Evolutionary conservation across 2,113 vertebrate species (phyloP).

Genomic region (Sorex araneus): DNA sequence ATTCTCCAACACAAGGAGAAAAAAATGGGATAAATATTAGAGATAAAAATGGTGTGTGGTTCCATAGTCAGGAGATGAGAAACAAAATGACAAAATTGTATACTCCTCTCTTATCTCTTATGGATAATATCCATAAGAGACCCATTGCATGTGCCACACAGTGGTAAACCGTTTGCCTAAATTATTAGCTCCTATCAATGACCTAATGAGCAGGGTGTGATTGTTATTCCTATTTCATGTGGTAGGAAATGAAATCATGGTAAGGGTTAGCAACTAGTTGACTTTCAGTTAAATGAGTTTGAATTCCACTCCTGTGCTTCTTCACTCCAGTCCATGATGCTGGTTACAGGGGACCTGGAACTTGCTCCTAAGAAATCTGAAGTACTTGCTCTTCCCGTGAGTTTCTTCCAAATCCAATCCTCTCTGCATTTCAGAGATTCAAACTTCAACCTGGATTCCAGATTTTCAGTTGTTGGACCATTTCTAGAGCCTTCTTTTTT

Average conservation of each 20-base stretch:
- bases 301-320: not conserved
- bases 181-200: not conserved
- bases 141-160: no score
- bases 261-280: not conserved
- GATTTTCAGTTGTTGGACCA: no score
- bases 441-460: not conserved
- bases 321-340: not conserved
- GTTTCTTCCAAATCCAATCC: not conserved
- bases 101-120: no score
- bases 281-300: not conserved
- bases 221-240: not conserved
- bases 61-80: not conserved
- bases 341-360: not conserved
- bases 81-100: not conserved
- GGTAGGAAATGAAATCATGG: not conserved
- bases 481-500: not conserved
- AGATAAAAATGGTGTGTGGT: not conserved
- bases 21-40: not conserved
- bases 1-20: constrained; percentile 8
- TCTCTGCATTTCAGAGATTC: not conserved
- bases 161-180: not conserved
- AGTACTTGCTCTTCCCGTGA: not conserved
- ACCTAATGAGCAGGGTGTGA: not conserved
- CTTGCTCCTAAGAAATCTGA: not conserved
- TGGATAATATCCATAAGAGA: not conserved